Evolutionary conservation across 2,888 invertebrate genomes (phyloP).

Genomic region (Dryobota labecula): DNA sequence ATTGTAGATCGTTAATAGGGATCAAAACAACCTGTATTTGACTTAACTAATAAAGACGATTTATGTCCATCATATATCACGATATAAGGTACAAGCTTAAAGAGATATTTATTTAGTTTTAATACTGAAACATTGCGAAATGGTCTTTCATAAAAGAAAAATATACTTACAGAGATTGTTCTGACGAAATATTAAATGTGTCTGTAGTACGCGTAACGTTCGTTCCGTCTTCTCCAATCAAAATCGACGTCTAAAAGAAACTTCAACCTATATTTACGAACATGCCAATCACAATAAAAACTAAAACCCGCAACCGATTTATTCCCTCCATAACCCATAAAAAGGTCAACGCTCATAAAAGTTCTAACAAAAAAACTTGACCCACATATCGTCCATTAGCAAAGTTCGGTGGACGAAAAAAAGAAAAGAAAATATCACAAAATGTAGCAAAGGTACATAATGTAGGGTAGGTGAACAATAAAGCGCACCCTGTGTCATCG

Average conservation of each 20-base stretch:
- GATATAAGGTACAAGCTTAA: slow-evolving; percentile 3
- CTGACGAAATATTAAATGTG: background rate
- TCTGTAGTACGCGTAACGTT: background rate
- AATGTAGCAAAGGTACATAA: slow-evolving; percentile 63
- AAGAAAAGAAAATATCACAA: slow-evolving; percentile 55
- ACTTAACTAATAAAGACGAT: slow-evolving; percentile 35
- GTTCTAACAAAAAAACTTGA: slow-evolving; percentile 55
- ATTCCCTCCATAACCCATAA: slow-evolving; percentile 34
- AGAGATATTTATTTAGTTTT: slow-evolving; percentile 28
- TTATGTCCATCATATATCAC: slow-evolving; percentile 46
- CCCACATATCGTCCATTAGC: slow-evolving; percentile 64
- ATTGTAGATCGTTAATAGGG: slow-evolving; percentile 50
- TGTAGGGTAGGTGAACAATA: slow-evolving; percentile 78
- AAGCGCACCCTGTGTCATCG: slow-evolving; percentile 79
- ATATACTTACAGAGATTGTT: background rate
- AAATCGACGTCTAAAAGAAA: slow-evolving; percentile 21
- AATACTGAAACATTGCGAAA: slow-evolving; percentile 29
- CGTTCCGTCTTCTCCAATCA: background rate
- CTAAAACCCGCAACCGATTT: slow-evolving; percentile 40
- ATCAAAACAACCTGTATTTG: slow-evolving; percentile 52
- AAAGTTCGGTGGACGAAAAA: slow-evolving; percentile 53
- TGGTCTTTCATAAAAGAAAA: background rate
- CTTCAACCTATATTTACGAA: slow-evolving; percentile 29
- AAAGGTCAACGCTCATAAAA: slow-evolving; percentile 48
- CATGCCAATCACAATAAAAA: slow-evolving; percentile 56